Percentiles rank a stretch among this genome's conserved stretches.
Conservation (phyloP, 1,140 invertebrate species). For the Calycopis cecrops region DNA sequence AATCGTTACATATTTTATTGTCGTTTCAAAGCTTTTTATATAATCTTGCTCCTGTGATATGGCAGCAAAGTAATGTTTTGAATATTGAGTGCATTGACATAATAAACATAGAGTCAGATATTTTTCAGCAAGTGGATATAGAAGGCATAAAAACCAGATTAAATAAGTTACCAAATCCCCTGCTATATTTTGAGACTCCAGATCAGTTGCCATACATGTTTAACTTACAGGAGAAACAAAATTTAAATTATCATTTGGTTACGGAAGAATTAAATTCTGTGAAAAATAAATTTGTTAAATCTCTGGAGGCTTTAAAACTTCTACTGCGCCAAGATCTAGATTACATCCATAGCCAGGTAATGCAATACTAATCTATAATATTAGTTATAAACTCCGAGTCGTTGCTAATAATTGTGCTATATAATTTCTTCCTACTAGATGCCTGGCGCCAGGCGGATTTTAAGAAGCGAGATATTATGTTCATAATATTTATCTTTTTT, state of each 20-base stretch:
- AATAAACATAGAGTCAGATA: conserved; percentile 44
- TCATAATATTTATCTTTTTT: too few species aligned
- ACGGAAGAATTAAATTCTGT: conserved; percentile 77
- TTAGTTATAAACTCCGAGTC: not conserved
- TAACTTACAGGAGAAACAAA: conserved; percentile 77
- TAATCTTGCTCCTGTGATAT: conserved; percentile 50
- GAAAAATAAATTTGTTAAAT: conserved; percentile 58
- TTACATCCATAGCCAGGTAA: conserved; percentile 53
- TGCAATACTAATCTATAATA: conserved; percentile 2
- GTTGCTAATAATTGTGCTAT: not conserved
- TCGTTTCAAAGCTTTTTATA: conserved; percentile 81
- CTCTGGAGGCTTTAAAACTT: conserved; percentile 38
- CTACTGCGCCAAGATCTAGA: conserved; percentile 43
- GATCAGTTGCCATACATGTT: conserved; percentile 76
- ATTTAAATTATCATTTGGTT: conserved; percentile 79
- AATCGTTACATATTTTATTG: conserved; percentile 77
- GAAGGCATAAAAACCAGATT: conserved; percentile 62
- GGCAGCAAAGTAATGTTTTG: conserved; percentile 23
- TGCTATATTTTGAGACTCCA: conserved; percentile 77
- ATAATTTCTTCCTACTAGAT: too few species aligned
- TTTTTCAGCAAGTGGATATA: conserved; percentile 44
- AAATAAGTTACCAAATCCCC: conserved; percentile 54
- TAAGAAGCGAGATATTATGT: too few species aligned
- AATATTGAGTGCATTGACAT: conserved; percentile 39
- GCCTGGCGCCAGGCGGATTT: too few species aligned